phyloP scores from a whole-genome alignment of 2,888 invertebrate genomes.

The Hydrotaea diabolus region DNA sequence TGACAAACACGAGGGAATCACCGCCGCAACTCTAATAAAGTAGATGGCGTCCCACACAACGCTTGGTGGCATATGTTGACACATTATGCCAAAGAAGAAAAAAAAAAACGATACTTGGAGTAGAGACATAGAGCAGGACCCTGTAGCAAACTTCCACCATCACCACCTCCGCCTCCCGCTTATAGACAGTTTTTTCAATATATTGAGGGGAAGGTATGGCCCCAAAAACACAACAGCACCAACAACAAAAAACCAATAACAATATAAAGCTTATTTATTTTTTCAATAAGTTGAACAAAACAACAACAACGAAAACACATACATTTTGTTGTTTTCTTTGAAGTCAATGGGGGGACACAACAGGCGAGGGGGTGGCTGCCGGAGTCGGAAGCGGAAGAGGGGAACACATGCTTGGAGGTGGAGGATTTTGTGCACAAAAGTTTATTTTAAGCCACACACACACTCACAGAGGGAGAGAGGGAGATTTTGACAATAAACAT shows the following conservation, averaged over 20 bases:
- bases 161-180: not conserved
- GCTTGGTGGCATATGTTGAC: constrained; percentile 30
- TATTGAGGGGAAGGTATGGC: not conserved
- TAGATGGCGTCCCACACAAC: not conserved
- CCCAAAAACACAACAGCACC: not conserved
- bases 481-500: constrained; percentile 27
- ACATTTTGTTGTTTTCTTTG: not conserved
- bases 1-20: not conserved
- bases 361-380: not conserved
- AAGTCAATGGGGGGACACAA: not conserved
- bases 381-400: no score
- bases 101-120: not conserved
- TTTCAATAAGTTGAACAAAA: not conserved
- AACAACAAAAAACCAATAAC: not conserved
- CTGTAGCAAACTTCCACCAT: not conserved
- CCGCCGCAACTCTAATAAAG: not conserved
- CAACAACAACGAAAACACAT: not conserved
- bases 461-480: not conserved
- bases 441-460: constrained; percentile 20
- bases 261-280: constrained; percentile 30
- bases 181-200: not conserved
- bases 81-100: constrained; percentile 2
- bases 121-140: not conserved
- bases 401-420: not conserved
- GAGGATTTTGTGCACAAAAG: not conserved